Percentiles rank a stretch among this genome's conserved stretches.
Conservation (phyloP, 2,797 vertebrate genomes). For the Geotria australis region DNA sequence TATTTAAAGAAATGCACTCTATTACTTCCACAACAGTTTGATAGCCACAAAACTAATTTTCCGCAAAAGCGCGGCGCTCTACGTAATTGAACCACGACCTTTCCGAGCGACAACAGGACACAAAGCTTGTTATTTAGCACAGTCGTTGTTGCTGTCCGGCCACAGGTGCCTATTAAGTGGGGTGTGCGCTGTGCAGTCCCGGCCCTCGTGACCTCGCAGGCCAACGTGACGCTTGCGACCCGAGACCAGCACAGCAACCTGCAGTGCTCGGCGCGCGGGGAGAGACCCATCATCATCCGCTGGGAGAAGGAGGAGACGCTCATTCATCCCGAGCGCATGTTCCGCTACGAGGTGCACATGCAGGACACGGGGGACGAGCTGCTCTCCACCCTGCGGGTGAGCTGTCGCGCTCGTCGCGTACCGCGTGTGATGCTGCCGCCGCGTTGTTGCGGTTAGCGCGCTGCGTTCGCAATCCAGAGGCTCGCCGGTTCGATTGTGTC, state of each 20-base stretch:
- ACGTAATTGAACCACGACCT: too few relatives aligned
- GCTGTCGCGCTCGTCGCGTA: not conserved
- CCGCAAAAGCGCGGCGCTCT: too few relatives aligned
- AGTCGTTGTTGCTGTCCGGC: too few relatives aligned
- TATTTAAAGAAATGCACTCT: too few relatives aligned
- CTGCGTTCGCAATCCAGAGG: fast-evolving
- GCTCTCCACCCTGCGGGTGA: conserved; percentile 75
- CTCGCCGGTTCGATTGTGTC: too few relatives aligned
- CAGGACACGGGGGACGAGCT: conserved; percentile 82
- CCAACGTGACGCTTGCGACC: conserved; percentile 80
- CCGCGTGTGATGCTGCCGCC: too few relatives aligned
- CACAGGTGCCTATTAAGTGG: too few relatives aligned
- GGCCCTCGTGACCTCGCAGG: conserved; percentile 94
- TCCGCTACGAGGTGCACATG: conserved; percentile 66
- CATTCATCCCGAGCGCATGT: conserved; percentile 76
- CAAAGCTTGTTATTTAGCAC: too few relatives aligned
- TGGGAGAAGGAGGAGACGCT: conserved; percentile 97
- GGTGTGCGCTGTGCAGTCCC: conserved; percentile 28
- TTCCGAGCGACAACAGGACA: too few relatives aligned
- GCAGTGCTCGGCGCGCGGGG: conserved; percentile 78
- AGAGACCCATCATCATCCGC: conserved; percentile 95
- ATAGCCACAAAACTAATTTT: too few relatives aligned
- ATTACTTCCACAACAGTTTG: too few relatives aligned
- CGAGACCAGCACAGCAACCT: conserved; percentile 88
- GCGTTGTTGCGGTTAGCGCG: too few relatives aligned